phyloP scores from a whole-genome alignment of 1,140 invertebrate species.

The Pectinophora gossypiella region DNA sequence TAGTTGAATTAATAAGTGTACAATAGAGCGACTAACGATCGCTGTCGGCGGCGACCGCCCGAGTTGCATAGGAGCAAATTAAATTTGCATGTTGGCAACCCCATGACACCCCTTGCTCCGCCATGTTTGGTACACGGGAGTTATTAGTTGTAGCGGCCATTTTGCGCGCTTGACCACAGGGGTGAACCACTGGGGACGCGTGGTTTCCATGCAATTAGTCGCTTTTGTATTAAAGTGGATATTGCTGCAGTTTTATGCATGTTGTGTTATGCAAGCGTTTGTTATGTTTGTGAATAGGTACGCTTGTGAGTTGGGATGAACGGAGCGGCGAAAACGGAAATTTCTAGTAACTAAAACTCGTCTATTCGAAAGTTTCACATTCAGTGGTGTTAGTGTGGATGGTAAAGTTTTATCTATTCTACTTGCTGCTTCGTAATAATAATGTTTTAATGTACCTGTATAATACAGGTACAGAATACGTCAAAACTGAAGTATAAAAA shows the following conservation, averaged over 20 bases:
- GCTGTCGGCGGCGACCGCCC: constrained; percentile 37
- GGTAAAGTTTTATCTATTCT: too few relatives aligned
- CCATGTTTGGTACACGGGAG: constrained; percentile 22
- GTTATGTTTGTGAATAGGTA: too few relatives aligned
- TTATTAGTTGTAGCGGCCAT: constrained; percentile 33
- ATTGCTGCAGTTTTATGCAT: not conserved
- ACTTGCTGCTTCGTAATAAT: too few relatives aligned
- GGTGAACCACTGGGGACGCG: constrained; percentile 18
- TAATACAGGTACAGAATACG: too few relatives aligned
- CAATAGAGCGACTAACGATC: constrained; percentile 57
- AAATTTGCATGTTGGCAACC: constrained; percentile 66
- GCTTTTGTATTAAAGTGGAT: not conserved
- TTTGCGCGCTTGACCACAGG: constrained; percentile 28
- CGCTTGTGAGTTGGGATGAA: too few relatives aligned
- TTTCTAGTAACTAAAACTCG: too few relatives aligned
- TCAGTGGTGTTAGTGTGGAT: too few relatives aligned
- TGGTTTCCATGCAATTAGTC: constrained; percentile 19
- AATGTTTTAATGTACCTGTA: too few relatives aligned
- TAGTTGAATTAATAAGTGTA: constrained; percentile 66
- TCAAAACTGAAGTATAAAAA: too few relatives aligned
- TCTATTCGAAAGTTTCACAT: too few relatives aligned
- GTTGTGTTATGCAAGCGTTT: too few relatives aligned
- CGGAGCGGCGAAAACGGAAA: too few relatives aligned
- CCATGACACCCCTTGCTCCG: constrained; percentile 35
- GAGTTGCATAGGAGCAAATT: constrained; percentile 46